Conservation (phyloP, 2,888 invertebrate genomes). For the Hirtodrosophila histrioides region DNA sequence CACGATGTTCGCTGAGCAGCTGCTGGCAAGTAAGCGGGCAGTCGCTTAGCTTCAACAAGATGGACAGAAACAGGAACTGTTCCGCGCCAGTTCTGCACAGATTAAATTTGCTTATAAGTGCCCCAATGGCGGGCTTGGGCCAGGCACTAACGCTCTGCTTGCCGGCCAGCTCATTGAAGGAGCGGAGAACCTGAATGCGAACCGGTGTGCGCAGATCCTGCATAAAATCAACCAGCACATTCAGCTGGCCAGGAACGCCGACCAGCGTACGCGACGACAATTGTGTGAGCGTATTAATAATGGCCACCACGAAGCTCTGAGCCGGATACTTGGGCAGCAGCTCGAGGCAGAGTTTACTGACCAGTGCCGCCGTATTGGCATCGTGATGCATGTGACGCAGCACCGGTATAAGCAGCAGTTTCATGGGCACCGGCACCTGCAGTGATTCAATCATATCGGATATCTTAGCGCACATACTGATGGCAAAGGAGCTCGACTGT, state of each 20-base stretch:
- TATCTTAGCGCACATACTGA: constrained; percentile 97
- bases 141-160: constrained; percentile 91
- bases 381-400: constrained; percentile 97
- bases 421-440: constrained; percentile 95
- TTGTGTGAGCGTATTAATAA: constrained; percentile 93
- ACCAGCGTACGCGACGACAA: constrained; percentile 94
- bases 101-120: constrained; percentile 81
- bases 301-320: constrained; percentile 91
- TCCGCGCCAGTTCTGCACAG: constrained; percentile 81
- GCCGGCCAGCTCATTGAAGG: constrained; percentile 89
- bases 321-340: constrained; percentile 91
- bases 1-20: constrained; percentile 81
- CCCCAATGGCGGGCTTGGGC: constrained; percentile 86
- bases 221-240: constrained; percentile 88
- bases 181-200: constrained; percentile 88
- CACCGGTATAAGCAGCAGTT: constrained; percentile 95
- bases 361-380: constrained; percentile 87
- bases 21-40: constrained; percentile 83
- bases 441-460: constrained; percentile 97
- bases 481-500: constrained; percentile 97
- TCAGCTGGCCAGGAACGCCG: constrained; percentile 94
- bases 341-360: constrained; percentile 89
- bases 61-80: constrained; percentile 82
- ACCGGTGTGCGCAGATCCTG: constrained; percentile 89
- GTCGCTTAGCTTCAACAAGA: constrained; percentile 82